Conservation (phyloP, 2,888 invertebrate species). For the Caenorhabditis wallacei region DNA sequence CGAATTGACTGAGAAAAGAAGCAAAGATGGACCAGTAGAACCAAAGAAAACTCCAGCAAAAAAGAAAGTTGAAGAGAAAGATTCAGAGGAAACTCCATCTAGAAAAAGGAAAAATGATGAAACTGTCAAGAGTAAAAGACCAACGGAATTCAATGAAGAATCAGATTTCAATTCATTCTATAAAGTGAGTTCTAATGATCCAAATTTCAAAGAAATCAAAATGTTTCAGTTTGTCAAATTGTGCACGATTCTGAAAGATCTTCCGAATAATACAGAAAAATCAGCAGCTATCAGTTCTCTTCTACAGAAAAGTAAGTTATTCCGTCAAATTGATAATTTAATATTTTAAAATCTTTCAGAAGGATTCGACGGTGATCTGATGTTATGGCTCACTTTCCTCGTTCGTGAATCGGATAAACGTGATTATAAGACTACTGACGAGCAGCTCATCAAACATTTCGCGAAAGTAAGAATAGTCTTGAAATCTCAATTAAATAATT, state of each 20-base stretch:
- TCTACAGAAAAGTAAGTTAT: slow-evolving; percentile 63
- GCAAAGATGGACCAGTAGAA: slow-evolving; percentile 49
- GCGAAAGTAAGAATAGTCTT: slow-evolving; percentile 84
- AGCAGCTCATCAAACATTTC: slow-evolving; percentile 93
- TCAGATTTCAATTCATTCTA: slow-evolving; percentile 68
- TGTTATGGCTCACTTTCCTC: slow-evolving; percentile 90
- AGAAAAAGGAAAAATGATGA: slow-evolving; percentile 47
- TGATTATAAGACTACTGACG: slow-evolving; percentile 94
- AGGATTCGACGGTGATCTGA: slow-evolving; percentile 70
- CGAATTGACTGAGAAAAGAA: slow-evolving; percentile 65
- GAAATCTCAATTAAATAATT: background rate
- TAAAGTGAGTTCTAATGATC: too few relatives aligned
- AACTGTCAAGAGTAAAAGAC: slow-evolving; percentile 39
- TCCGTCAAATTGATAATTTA: background rate
- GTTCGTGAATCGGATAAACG: slow-evolving; percentile 91
- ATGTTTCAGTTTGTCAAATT: slow-evolving; percentile 72
- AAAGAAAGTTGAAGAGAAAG: slow-evolving; percentile 33
- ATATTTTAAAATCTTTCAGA: too few relatives aligned
- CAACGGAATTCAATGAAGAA: slow-evolving; percentile 59
- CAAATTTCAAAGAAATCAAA: too few relatives aligned
- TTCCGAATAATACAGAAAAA: slow-evolving; percentile 69
- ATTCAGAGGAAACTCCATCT: slow-evolving; percentile 29
- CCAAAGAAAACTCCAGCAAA: slow-evolving; percentile 59
- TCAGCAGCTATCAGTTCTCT: slow-evolving; percentile 57
- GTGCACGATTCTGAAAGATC: slow-evolving; percentile 69